Base-by-base conservation (phyloP, 2,888 invertebrate species). In the Tricholauxania praeusta region DNA sequence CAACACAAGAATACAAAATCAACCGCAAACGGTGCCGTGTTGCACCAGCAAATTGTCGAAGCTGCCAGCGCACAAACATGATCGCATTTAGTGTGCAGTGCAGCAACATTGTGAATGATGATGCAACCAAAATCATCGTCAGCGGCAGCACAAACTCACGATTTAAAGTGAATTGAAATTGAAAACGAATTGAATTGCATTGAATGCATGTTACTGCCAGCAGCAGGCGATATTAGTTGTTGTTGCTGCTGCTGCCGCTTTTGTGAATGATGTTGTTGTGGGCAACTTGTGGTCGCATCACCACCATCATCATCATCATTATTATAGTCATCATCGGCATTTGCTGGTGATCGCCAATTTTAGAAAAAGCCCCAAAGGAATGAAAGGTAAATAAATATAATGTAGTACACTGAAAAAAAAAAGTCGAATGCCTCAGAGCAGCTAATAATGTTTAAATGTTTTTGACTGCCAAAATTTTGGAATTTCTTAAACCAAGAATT, bases 131-230 rank as follows among this genome's bases (percentile, higher is more conserved):
- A 63, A 47, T 19, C 47, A 49, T 32, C 53, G 65, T 10, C 62
- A 51, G 17, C 69, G 62, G 60, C 69, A 68, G 49, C 65, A 39
- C 48, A 72, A 74, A 67, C 73, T 75, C 73, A 73, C 73, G 73
- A 73, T 59, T 69, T 68, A 19, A 52, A 72, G 63, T 53, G 76
- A 72, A 71, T 71, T 69, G 72, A 71, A 76, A 76, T 73, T 72
- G 76, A 76, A 75, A 76, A 71, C 74, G 74, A 76, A 76, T 76
- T 76, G 76, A 74, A 74, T 74, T 75, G 72, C 49, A 66, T 60
- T 67, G 70, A 70, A 69, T 62, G 48, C 39, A 47, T 55, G 22
- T 22, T n/a, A 22, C 55, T 19, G 15, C 55, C 15, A 55, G n/a
- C n/a, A 19, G 17, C 15, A 19, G 12, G 55, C 15, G n/a, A 17